Percentiles rank a stretch among this genome's conserved stretches.
Evolutionary conservation across 2,888 invertebrate species (phyloP).

Genomic region (Sicus ferrugineus): DNA sequence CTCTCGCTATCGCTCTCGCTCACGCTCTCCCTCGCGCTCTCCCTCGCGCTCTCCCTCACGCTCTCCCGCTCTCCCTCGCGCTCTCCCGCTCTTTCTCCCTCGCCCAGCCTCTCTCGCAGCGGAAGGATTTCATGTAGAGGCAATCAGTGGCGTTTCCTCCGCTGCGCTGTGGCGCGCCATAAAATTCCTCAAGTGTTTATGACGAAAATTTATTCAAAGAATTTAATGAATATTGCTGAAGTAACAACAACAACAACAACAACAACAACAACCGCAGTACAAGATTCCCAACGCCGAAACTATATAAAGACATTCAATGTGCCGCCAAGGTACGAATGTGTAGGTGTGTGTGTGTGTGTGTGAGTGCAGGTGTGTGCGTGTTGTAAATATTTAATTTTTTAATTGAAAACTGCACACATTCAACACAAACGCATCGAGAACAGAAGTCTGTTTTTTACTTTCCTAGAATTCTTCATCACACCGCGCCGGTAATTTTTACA

Average conservation of each 20-base stretch:
- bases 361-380: neutral
- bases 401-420: neutral
- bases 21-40: neutral
- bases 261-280: constrained; percentile 12
- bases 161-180: neutral
- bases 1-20: neutral
- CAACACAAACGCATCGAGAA: neutral
- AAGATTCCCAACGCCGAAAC: neutral
- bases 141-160: constrained; percentile 22
- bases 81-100: neutral
- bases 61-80: neutral
- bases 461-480: neutral
- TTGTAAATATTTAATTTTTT: neutral
- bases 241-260: constrained; percentile 24
- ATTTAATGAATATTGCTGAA: constrained; percentile 35
- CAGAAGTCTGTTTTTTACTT: too few species aligned
- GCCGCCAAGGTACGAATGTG: neutral
- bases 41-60: neutral
- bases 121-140: constrained; percentile 7
- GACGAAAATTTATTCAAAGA: constrained; percentile 26
- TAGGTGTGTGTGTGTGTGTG: neutral
- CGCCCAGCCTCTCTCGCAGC: neutral
- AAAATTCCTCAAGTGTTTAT: constrained; percentile 29
- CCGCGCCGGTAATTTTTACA: neutral
- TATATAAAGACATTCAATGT: neutral